Percentiles rank a stretch among this genome's conserved stretches.
phyloP scores from a whole-genome alignment of 1,140 invertebrate species.

The Hylyphantes graminicola region DNA sequence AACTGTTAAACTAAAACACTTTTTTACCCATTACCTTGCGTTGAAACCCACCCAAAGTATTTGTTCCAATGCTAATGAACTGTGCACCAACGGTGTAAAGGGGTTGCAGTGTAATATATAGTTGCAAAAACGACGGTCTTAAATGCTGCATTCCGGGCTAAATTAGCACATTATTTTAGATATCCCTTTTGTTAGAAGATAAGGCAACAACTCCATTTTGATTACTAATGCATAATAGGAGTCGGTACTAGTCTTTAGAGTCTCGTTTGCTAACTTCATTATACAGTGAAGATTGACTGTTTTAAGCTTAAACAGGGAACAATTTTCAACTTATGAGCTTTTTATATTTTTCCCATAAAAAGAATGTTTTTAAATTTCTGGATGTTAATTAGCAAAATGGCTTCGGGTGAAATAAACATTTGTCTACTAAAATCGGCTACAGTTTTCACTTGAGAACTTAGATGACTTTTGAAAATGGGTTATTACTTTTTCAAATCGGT shows the following conservation, averaged over 20 bases:
- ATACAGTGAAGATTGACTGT: conserved; percentile 17
- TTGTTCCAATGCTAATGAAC: conserved; percentile 37
- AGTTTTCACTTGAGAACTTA: not conserved
- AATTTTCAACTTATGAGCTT: conserved; percentile 1
- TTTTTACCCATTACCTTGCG: conserved; percentile 31
- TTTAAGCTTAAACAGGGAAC: conserved; percentile 26
- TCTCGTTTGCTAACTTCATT: conserved; percentile 35
- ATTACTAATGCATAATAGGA: conserved; percentile 36
- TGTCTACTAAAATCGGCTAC: conserved; percentile 1
- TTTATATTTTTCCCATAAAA: conserved; percentile 26
- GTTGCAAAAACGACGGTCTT: conserved; percentile 30
- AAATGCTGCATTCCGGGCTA: conserved; percentile 20
- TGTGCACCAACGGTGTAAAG: conserved; percentile 31
- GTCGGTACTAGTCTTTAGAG: conserved; percentile 18
- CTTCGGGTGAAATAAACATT: not conserved
- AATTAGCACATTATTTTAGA: conserved; percentile 46
- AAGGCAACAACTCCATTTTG: conserved; percentile 41
- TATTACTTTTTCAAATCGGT: not conserved
- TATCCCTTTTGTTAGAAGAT: conserved; percentile 29
- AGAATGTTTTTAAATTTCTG: conserved; percentile 12
- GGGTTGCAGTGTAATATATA: conserved; percentile 29
- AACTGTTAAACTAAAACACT: conserved; percentile 40
- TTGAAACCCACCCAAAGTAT: conserved; percentile 31
- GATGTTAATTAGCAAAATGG: conserved; percentile 5
- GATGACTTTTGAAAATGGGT: conserved; percentile 8